Conservation (phyloP, 2,888 invertebrate genomes). For the Colletes collaris region DNA sequence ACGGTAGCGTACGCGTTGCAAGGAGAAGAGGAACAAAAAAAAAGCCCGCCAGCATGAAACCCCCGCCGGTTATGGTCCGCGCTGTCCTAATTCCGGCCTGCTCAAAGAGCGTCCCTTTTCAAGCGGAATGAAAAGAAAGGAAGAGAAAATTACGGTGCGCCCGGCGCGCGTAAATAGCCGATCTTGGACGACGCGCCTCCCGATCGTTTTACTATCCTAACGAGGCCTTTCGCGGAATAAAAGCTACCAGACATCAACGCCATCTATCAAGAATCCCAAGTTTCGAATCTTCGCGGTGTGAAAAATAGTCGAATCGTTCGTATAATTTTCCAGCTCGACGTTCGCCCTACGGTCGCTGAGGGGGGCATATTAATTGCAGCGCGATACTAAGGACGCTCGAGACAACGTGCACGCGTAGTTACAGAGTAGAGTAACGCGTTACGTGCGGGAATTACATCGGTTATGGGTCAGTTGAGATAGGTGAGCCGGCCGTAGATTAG, state of each 20-base stretch:
- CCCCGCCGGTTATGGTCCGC: slow-evolving; percentile 55
- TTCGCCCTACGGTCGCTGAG: not conserved
- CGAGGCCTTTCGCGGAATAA: no score
- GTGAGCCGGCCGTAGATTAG: slow-evolving; percentile 70
- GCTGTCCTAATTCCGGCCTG: slow-evolving; percentile 59
- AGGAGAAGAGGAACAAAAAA: slow-evolving; percentile 25
- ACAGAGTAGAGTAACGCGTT: slow-evolving; percentile 62
- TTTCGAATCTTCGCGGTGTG: no score
- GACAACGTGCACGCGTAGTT: slow-evolving; percentile 38
- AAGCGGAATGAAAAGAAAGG: slow-evolving; percentile 35
- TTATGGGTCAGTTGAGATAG: slow-evolving; percentile 74
- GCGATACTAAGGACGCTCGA: slow-evolving; percentile 16
- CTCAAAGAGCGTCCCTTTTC: slow-evolving; percentile 39
- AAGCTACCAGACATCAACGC: no score
- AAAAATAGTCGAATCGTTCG: no score
- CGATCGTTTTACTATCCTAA: no score
- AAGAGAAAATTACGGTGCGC: slow-evolving; percentile 33
- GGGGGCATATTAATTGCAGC: slow-evolving; percentile 1
- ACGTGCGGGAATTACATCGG: slow-evolving; percentile 62
- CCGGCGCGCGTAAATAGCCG: slow-evolving; percentile 17
- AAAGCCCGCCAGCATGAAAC: slow-evolving; percentile 39
- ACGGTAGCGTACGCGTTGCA: slow-evolving; percentile 53
- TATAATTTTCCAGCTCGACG: not conserved
- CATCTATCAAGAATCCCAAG: no score
- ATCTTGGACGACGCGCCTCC: not conserved